Conservation (phyloP, 1,140 invertebrate genomes). For the Drosophila kepulauana region DNA sequence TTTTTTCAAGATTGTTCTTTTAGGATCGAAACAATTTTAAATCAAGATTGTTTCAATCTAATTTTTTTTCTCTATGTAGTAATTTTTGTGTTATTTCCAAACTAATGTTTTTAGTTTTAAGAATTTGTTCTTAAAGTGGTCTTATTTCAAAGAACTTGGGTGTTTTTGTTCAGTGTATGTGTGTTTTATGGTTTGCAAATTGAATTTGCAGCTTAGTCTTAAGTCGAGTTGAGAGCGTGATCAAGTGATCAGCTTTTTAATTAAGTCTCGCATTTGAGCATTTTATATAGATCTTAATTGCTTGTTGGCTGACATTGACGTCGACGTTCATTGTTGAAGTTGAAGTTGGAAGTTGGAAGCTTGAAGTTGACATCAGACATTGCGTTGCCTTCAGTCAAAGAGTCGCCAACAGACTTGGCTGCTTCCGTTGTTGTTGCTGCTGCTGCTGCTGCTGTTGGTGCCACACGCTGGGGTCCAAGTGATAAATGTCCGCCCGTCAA, state of each 20-base stretch:
- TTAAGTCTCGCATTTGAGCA: constrained; percentile 16
- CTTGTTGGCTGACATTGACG: background rate
- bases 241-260: constrained; percentile 37
- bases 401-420: constrained; percentile 5
- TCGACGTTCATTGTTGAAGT: too few species aligned
- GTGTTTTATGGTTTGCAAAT: constrained; percentile 27
- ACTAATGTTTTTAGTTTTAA: too few species aligned
- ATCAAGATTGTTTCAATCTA: too few species aligned
- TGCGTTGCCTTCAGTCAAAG: background rate
- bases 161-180: background rate
- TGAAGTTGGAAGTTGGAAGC: too few species aligned
- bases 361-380: too few species aligned
- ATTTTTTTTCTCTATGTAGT: too few species aligned
- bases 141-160: too few species aligned
- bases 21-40: too few species aligned
- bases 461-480: constrained; percentile 41
- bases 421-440: constrained; percentile 5
- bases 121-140: too few species aligned
- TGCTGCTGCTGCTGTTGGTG: constrained; percentile 4
- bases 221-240: constrained; percentile 25
- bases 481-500: constrained; percentile 71
- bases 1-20: too few species aligned
- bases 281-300: constrained; percentile 35
- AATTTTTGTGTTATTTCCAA: too few species aligned
- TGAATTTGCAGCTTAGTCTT: constrained; percentile 31